phyloP scores from a whole-genome alignment of 2,113 vertebrate genomes.

The Myotis yumanensis region DNA sequence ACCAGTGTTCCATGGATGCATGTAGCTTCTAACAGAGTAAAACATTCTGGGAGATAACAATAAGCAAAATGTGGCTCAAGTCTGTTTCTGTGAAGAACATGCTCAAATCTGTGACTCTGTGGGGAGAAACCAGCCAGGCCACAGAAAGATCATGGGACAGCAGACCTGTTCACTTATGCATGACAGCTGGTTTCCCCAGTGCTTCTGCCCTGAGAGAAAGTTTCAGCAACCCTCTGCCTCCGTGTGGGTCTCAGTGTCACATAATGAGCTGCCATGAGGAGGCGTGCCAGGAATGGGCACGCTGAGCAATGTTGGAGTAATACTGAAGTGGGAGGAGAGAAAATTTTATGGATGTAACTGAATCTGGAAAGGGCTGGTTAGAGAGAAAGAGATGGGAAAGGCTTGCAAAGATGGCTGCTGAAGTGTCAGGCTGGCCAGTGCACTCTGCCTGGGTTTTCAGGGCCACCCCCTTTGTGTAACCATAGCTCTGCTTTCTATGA shows the following conservation, averaged over 20 bases:
- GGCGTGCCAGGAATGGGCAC: fast-evolving
- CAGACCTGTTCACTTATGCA: fast-evolving
- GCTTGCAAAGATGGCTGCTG: neutral
- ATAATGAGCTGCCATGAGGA: neutral
- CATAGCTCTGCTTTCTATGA: neutral
- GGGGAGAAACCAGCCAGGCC: neutral
- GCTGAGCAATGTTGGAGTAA: no score
- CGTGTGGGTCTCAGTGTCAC: neutral
- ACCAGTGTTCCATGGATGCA: neutral
- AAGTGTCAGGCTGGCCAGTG: neutral
- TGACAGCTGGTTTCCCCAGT: fast-evolving
- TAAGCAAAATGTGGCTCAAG: fast-evolving
- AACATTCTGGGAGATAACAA: neutral
- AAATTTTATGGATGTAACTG: no score
- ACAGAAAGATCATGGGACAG: neutral
- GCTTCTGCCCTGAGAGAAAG: neutral
- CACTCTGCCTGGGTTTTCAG: neutral
- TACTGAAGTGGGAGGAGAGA: neutral
- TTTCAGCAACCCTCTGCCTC: neutral
- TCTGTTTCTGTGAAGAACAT: neutral
- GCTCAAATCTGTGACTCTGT: neutral
- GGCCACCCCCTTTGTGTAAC: neutral
- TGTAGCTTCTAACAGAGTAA: neutral
- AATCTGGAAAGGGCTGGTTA: neutral
- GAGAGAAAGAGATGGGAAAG: neutral